Percentiles rank a stretch among this genome's conserved stretches.
phyloP scores from a whole-genome alignment of 2,797 vertebrate genomes.

The Tadarida brasiliensis region DNA sequence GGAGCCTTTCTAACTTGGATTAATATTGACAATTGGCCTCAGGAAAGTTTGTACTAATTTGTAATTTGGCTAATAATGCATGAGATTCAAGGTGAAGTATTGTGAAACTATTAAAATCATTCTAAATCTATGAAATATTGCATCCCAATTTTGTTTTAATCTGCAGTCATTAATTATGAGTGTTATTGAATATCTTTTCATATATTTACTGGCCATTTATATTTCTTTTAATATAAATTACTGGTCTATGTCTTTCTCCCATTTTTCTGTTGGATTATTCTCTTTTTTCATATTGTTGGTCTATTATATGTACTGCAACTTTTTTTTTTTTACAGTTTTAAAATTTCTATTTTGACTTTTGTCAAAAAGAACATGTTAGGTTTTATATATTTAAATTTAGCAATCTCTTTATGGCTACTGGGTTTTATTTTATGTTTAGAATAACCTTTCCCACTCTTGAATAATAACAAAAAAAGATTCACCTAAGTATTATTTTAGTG shows the following conservation, averaged over 20 bases:
- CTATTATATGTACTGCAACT: not conserved
- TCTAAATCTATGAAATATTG: not conserved
- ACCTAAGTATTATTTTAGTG: not conserved
- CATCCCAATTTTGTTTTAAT: not conserved
- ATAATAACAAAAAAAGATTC: not conserved
- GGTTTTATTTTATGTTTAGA: constrained; percentile 12
- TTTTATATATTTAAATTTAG: constrained; percentile 31
- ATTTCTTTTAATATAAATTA: not conserved
- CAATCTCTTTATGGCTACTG: not conserved
- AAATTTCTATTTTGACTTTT: constrained; percentile 21
- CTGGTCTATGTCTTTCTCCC: not conserved
- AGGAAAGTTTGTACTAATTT: not conserved
- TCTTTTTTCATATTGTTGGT: not conserved
- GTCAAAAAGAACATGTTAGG: not conserved
- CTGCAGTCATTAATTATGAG: not conserved
- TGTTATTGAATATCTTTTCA: not conserved
- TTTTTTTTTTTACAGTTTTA: not conserved
- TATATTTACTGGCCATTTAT: not conserved
- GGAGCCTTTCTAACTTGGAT: not conserved
- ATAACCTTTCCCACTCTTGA: not conserved
- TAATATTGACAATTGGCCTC: not conserved
- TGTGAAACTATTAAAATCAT: not conserved
- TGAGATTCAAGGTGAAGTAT: not conserved
- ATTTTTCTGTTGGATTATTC: constrained; percentile 1
- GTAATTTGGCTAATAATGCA: not conserved